phyloP scores from a whole-genome alignment of 92 coral and sea anemone species.

The Diadumene lineata region DNA sequence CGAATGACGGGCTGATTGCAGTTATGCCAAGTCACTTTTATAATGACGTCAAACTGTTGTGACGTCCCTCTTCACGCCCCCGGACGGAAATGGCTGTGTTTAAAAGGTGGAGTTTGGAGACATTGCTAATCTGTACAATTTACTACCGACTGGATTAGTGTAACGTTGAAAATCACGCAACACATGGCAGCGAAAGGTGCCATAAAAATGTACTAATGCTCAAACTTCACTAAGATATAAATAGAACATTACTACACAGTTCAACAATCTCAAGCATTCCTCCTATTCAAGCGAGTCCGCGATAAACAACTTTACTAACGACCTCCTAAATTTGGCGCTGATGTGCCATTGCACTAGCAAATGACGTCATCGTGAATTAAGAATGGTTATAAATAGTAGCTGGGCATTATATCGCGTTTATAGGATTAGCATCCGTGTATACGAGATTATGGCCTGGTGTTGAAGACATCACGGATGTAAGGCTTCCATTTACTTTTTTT shows the following conservation, averaged over 20 bases:
- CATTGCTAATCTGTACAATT: neutral
- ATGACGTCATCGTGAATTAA: neutral
- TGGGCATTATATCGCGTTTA: neutral
- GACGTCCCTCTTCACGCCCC: constrained; percentile 23
- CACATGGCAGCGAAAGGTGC: too few species aligned
- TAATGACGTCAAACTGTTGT: constrained; percentile 19
- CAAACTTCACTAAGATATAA: neutral
- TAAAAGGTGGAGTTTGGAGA: neutral
- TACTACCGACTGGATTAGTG: neutral
- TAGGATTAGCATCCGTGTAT: neutral
- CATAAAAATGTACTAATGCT: neutral
- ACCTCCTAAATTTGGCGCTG: neutral
- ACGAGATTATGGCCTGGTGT: neutral
- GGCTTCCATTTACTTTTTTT: neutral
- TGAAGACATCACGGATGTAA: neutral
- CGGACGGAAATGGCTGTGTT: constrained; percentile 28
- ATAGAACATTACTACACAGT: neutral
- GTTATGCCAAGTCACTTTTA: neutral
- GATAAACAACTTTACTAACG: neutral
- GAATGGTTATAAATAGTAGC: neutral
- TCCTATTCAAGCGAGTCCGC: neutral
- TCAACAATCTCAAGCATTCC: neutral
- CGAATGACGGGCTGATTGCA: neutral
- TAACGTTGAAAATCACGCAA: neutral
- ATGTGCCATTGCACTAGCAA: neutral